Conservation (phyloP, 2,888 invertebrate genomes). For the Leptogaster cylindrica region DNA sequence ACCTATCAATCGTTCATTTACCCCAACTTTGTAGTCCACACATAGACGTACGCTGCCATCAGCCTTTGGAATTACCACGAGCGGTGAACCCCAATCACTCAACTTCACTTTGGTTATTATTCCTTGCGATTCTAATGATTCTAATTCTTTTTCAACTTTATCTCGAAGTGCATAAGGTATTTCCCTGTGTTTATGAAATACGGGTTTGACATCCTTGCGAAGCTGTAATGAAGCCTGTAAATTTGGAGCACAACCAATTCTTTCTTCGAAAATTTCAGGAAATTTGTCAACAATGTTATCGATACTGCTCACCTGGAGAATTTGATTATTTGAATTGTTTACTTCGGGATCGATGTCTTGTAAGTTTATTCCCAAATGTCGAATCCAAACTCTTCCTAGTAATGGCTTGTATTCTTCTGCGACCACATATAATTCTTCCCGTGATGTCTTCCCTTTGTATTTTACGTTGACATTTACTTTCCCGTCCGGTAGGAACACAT, state of each 20-base stretch:
- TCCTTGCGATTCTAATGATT: neutral
- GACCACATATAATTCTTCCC: too few relatives aligned
- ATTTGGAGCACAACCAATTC: neutral
- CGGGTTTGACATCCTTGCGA: neutral
- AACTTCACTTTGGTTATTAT: neutral
- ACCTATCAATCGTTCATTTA: conserved; percentile 41
- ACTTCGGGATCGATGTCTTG: neutral
- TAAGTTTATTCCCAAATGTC: neutral
- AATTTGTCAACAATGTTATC: neutral
- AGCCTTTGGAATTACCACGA: conserved; percentile 40
- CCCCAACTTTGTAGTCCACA: conserved; percentile 46
- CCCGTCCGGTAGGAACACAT: too few relatives aligned
- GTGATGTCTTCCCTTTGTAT: too few relatives aligned
- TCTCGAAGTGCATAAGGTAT: neutral
- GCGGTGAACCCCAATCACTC: neutral
- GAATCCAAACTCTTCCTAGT: neutral
- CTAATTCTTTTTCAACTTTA: neutral
- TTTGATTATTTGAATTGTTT: neutral
- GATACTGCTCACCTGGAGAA: neutral
- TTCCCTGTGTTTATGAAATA: neutral
- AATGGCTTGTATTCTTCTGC: too few relatives aligned
- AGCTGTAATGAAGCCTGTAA: neutral
- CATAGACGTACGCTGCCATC: conserved; percentile 43
- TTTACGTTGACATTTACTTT: too few relatives aligned
- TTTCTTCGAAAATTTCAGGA: neutral